Evolutionary conservation across 2,888 invertebrate genomes (phyloP), one percentile per base, ranked within the genome.

Genomic region (Ectobius pallidus): DNA sequence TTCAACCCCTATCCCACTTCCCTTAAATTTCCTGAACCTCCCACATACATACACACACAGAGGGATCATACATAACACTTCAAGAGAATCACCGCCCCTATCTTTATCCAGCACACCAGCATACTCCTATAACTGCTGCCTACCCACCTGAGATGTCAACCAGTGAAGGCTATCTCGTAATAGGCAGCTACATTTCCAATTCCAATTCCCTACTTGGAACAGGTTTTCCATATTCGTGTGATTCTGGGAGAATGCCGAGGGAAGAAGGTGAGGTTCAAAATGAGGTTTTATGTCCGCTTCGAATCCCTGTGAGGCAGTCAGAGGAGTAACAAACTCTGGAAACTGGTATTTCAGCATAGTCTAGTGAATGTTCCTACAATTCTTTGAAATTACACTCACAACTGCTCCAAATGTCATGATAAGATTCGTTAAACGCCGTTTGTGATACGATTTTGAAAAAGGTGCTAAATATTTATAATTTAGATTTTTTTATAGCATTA

Each of bases 171-270:
- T n/a, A n/a, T n/a, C n/a, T n/a, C n/a, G n/a, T n/a, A n/a, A 65
- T 65, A 44, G n/a, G 65, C 65, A n/a, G 49, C 27, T 71, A 71
- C 63, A 63, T 71, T 71, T 71, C 52, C 71, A 63, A 71, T 71
- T 71, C 63, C 63, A 63, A 42, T 49, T 52, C 25, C 18, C 39
- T 30, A 20, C 18, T 49, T 46, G 68, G 49, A 14, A 22, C 30
- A 39, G 39, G 71, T 63, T 71, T 71, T 71, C 49, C 71, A 71
- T 71, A 63, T 71, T 18, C 71, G 20, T 52, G 71, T 25, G 70
- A 61, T 70, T 44, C 42, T 34, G n/a, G 46, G 46, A 18, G 6
- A 20, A 44, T 27, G 44, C 46, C 46, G 22, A 42, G 22, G 39
- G 39, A 46, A 16, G 58, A 27, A 4, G 18, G 6, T 30, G 27